Conservation (phyloP, 2,113 vertebrate species). For the Sphaerodactylus townsendi region DNA sequence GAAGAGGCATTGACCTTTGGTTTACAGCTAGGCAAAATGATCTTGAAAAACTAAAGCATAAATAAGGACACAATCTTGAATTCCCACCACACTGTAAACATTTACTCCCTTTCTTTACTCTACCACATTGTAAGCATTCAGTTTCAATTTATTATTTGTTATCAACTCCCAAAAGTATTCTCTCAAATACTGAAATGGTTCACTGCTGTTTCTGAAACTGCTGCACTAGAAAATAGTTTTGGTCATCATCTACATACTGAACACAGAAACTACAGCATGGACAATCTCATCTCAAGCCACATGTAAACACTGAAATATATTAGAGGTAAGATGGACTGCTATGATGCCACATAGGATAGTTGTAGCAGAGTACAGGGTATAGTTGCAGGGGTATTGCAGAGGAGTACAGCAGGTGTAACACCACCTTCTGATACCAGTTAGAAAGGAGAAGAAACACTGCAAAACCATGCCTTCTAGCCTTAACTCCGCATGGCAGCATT, state of each 20-base stretch:
- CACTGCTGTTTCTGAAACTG: background rate
- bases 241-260: background rate
- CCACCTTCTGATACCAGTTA: background rate
- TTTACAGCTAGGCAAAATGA: background rate
- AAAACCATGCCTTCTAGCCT: background rate
- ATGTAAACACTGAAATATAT: background rate
- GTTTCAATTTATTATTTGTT: background rate
- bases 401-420: background rate
- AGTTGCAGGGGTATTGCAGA: too few relatives aligned
- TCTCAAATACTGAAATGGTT: background rate
- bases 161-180: background rate
- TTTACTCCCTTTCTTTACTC: background rate
- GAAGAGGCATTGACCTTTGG: background rate
- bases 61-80: background rate
- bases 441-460: background rate
- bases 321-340: background rate
- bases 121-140: background rate
- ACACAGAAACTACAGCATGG: background rate
- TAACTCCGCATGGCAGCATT: background rate
- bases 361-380: background rate
- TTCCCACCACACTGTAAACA: background rate
- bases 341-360: background rate
- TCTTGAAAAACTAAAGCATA: background rate
- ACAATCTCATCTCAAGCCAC: background rate
- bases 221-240: background rate